A percentile compares a stretch with the other conserved stretches of the same genome.
phyloP scores from a whole-genome alignment of 2,113 vertebrate genomes.

The Pionites leucogaster region DNA sequence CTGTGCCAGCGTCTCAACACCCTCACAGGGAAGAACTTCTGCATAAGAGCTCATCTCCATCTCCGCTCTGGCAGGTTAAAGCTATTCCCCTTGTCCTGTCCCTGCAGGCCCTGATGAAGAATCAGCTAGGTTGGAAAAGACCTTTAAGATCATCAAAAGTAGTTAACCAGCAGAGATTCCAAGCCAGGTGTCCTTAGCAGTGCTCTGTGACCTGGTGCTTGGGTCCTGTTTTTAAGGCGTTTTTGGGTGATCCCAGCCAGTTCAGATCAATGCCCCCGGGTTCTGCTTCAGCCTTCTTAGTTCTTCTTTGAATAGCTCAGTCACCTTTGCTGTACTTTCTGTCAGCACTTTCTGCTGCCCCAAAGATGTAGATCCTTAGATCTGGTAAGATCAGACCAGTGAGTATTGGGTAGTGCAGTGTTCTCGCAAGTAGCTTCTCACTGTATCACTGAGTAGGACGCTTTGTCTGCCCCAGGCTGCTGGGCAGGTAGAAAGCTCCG shows the following conservation, averaged over 20 bases:
- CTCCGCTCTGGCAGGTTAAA: background rate
- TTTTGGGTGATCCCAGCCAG: background rate
- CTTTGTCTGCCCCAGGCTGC: background rate
- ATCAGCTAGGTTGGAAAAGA: background rate
- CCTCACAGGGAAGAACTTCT: background rate
- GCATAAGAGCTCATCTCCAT: background rate
- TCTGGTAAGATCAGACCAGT: too few species aligned
- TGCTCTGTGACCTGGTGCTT: background rate
- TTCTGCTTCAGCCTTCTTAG: background rate
- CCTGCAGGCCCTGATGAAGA: background rate
- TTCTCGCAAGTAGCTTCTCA: fast-evolving
- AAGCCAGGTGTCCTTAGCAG: background rate
- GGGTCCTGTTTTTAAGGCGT: background rate
- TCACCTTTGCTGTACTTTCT: background rate
- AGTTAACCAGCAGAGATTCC: background rate
- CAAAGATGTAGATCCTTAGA: too few species aligned
- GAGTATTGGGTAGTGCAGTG: background rate
- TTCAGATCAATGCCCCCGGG: fast-evolving
- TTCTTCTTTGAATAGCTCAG: background rate
- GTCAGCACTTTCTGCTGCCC: background rate
- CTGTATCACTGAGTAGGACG: background rate
- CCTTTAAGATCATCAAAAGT: background rate
- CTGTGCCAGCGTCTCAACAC: too few species aligned
- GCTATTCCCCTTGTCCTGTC: background rate
- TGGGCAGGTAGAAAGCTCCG: background rate